A percentile compares a stretch with the other conserved stretches of the same genome.
These are phyloP conservation scores for Myiagra hebetior DNA, from an alignment of 2,113 vertebrate species.

Conservation along the genomic window DNA sequence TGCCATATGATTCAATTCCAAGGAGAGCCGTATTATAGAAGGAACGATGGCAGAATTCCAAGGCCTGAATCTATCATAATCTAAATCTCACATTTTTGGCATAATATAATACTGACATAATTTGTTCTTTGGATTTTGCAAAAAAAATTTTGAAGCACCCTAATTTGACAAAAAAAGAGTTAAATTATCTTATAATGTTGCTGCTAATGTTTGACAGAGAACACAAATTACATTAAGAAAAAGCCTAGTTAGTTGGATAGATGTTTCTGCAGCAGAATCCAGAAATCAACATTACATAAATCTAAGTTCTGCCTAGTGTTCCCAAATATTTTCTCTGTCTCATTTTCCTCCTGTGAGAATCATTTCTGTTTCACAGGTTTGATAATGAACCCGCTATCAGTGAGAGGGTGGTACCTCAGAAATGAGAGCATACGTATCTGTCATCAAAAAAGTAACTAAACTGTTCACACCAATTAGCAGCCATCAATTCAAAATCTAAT, in stretches of 20 bases:
- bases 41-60: slow-evolving; percentile 60
- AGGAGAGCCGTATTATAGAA: background rate
- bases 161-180: slow-evolving; percentile 39
- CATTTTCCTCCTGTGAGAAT: background rate
- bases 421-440: background rate
- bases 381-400: background rate
- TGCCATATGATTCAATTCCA: slow-evolving; percentile 58
- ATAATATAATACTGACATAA: background rate
- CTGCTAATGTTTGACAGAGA: background rate
- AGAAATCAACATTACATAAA: background rate
- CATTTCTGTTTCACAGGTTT: background rate
- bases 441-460: background rate
- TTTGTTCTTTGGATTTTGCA: background rate
- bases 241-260: background rate
- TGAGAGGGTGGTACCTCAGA: background rate
- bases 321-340: background rate
- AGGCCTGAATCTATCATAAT: background rate
- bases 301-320: background rate
- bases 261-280: background rate
- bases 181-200: background rate
- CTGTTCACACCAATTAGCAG: background rate
- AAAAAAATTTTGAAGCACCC: background rate
- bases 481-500: background rate
- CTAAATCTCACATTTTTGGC: slow-evolving; percentile 16
- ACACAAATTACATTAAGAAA: background rate